Evolutionary conservation across 2,113 vertebrate genomes (phyloP), one percentile per base, ranked within the genome.

Genomic region (Hyperopisus bebe): DNA sequence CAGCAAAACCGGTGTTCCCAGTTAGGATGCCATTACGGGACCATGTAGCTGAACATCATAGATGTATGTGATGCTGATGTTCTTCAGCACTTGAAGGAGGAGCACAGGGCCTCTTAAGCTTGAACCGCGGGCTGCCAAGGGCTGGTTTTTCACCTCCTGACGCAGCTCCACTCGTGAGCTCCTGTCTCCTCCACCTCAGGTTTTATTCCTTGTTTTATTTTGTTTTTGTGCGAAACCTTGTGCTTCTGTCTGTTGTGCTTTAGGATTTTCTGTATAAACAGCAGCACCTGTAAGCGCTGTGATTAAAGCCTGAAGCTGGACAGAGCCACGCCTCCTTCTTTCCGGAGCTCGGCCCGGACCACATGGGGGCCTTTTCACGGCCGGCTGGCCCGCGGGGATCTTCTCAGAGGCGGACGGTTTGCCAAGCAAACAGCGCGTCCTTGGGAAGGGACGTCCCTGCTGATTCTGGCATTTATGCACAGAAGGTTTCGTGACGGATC

Each of bases 121-220:
- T 80, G 31, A 80, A 80, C 31, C 2, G 15, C 3, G 5, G 74
- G 35, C 42, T 47, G 83, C n/a, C 11, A 6, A 13, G 83, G 10
- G 27, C 62, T 86, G 44, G 47, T 87, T 87, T 9, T 2, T 21
- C 15, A 35, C 27, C 48, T 87, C 13, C 13, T 86, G 11, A 86
- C 5, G 47, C 17, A 87, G 46, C 46, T 86, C n/a, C 17, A 58
- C n/a, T 87, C 11, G 1, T 62, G 48, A 51, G 21, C 35, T 89
- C 58, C 82, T 53, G 48, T 89, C 24, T 55, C 9, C 27, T 53
- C 31, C 46, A 39, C 24, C 88, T 89, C 88, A 89, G 88, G 88
- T 21, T 50, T n/a, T 11, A 42, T 19, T 11, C 82, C 82, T 62
- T 2, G 83, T 42, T 48, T 89, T 44, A 19, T 15, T 58, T n/a